Evolutionary conservation across 2,888 invertebrate genomes (phyloP).

Genomic region (Eurytoma adleriae): DNA sequence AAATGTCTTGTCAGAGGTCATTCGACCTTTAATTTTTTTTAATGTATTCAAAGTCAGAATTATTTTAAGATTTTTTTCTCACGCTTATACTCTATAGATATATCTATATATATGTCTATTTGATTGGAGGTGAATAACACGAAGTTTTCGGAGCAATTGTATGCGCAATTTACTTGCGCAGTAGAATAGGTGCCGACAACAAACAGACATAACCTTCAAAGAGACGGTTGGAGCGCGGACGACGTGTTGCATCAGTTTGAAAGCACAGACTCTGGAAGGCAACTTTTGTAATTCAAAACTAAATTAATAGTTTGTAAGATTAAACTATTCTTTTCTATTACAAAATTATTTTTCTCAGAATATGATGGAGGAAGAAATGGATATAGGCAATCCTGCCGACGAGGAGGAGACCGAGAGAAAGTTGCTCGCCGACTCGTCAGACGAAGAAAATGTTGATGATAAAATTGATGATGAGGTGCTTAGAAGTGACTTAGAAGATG

Average conservation of each 20-base stretch:
- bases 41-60: no score
- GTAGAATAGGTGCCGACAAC: slow-evolving; percentile 28
- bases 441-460: slow-evolving; percentile 40
- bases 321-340: no score
- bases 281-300: neutral
- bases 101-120: no score
- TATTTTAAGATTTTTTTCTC: no score
- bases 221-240: neutral
- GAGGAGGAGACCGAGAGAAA: slow-evolving; percentile 59
- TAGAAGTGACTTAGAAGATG: slow-evolving; percentile 42
- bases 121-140: neutral
- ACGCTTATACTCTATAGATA: no score
- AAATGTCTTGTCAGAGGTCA: no score
- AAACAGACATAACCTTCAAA: slow-evolving; percentile 55
- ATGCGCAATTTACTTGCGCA: neutral
- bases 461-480: slow-evolving; percentile 46
- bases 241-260: no score
- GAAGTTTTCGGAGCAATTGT: neutral
- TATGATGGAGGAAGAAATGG: slow-evolving; percentile 62
- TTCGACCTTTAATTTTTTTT: no score
- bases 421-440: slow-evolving; percentile 47
- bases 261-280: neutral
- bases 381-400: slow-evolving; percentile 57
- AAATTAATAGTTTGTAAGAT: neutral
- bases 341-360: no score